phyloP scores from a whole-genome alignment of 64 coral and sea anemone species.

The Hydrozoanthus tunicans region DNA sequence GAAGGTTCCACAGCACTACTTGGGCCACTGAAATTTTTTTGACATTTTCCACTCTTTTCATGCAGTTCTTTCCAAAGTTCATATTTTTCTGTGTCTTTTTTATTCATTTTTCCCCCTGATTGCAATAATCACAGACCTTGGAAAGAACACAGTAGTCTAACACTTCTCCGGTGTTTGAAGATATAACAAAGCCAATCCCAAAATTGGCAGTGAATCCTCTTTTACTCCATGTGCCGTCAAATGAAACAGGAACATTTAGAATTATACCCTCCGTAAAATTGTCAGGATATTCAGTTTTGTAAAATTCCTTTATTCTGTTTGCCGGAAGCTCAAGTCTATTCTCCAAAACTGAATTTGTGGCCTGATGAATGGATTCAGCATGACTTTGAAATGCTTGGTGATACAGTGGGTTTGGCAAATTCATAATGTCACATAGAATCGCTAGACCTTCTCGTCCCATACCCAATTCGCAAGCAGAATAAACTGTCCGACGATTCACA shows the following conservation, averaged over 20 bases:
- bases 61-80: conserved; percentile 22
- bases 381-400: conserved; percentile 31
- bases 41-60: conserved; percentile 35
- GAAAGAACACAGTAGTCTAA: conserved; percentile 31
- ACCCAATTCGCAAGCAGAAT: conserved; percentile 16
- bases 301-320: conserved; percentile 34
- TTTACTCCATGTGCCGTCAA: conserved; percentile 23
- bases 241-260: conserved; percentile 32
- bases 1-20: conserved; percentile 29
- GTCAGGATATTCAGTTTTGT: conserved; percentile 23
- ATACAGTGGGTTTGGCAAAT: conserved; percentile 43
- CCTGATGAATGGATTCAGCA: conserved; percentile 30
- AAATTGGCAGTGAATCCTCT: conserved; percentile 48
- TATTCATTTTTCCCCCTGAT: conserved; percentile 27
- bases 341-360: conserved; percentile 31
- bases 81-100: conserved; percentile 36
- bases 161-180: conserved; percentile 28
- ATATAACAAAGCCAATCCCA: conserved; percentile 43
- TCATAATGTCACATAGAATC: conserved; percentile 36
- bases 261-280: neutral
- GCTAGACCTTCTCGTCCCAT: conserved; percentile 38
- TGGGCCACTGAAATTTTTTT: conserved; percentile 36
- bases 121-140: conserved; percentile 16
- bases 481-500: conserved; percentile 27
- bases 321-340: conserved; percentile 17